phyloP scores from a whole-genome alignment of 1,140 invertebrate genomes.

The Vollenhovia emeryi region DNA sequence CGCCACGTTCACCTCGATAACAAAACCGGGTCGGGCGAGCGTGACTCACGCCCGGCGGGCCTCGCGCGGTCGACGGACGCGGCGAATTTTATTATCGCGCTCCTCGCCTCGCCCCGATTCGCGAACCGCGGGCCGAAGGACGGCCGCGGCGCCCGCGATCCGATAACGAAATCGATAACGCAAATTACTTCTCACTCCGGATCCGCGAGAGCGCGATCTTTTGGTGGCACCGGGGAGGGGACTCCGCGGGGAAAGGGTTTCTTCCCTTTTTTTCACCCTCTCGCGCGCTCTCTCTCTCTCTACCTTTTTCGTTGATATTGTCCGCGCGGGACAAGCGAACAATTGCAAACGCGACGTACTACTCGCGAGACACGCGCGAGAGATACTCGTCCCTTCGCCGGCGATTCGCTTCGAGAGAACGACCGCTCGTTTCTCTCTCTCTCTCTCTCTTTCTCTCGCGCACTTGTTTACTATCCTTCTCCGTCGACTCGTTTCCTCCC shows the following conservation, averaged over 20 bases:
- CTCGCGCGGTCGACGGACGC: not conserved
- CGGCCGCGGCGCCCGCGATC: no score
- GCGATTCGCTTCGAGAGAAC: not conserved
- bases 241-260: not conserved
- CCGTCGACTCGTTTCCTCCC: not conserved
- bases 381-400: not conserved
- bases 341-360: not conserved
- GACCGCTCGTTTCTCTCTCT: not conserved
- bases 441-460: constrained; percentile 3
- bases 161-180: constrained; percentile 14
- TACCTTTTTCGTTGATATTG: not conserved
- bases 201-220: not conserved
- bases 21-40: constrained; percentile 20
- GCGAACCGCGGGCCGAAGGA: not conserved
- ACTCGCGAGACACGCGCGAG: not conserved
- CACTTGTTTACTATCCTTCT: not conserved
- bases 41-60: constrained; percentile 4
- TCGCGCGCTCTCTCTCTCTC: not conserved
- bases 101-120: not conserved
- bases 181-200: not conserved
- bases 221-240: no score
- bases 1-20: not conserved
- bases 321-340: not conserved
- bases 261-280: not conserved
- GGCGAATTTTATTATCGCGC: not conserved